Conservation (phyloP, 2,113 vertebrate species). For the Heliornis fulica region DNA sequence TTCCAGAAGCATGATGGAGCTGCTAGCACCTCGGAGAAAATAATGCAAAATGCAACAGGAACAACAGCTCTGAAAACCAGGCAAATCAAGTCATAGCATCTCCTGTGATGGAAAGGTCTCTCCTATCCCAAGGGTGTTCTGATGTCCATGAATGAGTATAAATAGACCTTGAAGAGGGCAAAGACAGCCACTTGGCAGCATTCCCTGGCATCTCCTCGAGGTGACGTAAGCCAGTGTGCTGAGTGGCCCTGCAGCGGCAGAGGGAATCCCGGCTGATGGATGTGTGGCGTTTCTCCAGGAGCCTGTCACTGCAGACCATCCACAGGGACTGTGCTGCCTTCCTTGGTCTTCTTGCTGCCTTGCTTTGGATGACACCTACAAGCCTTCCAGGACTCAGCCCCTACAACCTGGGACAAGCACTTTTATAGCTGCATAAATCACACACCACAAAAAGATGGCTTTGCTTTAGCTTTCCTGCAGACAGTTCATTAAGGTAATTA, state of each 20-base stretch:
- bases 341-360: background rate
- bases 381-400: background rate
- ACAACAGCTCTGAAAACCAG: background rate
- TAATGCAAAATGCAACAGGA: background rate
- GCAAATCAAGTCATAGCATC: background rate
- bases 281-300: background rate
- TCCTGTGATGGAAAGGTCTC: background rate
- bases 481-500: background rate
- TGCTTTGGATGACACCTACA: background rate
- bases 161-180: conserved; percentile 11
- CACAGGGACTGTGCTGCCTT: background rate
- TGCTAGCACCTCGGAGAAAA: background rate
- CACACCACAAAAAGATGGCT: background rate
- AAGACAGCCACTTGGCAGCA: conserved; percentile 19
- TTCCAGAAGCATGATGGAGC: background rate
- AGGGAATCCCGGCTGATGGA: background rate
- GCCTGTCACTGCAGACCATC: background rate
- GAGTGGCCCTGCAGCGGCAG: rapidly evolving
- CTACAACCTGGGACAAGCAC: background rate
- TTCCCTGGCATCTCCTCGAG: background rate
- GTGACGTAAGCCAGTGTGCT: background rate
- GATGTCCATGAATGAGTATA: background rate
- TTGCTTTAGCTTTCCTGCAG: background rate
- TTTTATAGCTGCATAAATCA: background rate
- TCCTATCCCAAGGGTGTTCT: background rate